Percentiles rank a stretch among this genome's conserved stretches.
Evolutionary conservation across 2,888 invertebrate genomes (phyloP).

Genomic region (Drosophila fungiperda): DNA sequence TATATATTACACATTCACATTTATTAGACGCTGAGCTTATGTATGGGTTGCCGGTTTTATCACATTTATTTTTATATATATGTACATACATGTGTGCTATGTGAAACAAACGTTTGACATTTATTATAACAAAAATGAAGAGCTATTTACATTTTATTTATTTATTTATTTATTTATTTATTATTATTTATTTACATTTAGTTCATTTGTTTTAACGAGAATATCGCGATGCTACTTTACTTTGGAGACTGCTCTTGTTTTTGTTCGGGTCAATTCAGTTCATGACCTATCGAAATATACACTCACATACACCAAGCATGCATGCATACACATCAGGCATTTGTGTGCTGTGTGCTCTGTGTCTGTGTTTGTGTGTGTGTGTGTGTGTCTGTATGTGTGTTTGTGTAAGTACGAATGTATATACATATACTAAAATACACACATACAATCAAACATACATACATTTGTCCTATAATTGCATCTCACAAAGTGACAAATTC

Average conservation of each 20-base stretch:
- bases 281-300: conserved; percentile 70
- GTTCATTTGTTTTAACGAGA: conserved; percentile 7
- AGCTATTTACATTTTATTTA: not conserved
- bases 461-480: conserved; percentile 21
- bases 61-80: conserved; percentile 13
- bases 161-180: not conserved
- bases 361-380: not conserved
- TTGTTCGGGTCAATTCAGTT: conserved; percentile 72
- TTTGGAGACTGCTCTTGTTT: conserved; percentile 27
- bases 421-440: not conserved
- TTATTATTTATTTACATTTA: not conserved
- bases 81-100: conserved; percentile 13
- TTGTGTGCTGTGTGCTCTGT: not conserved
- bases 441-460: not conserved
- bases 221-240: conserved; percentile 12
- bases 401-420: not conserved
- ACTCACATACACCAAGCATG: conserved; percentile 11
- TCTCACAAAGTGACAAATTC: conserved; percentile 8
- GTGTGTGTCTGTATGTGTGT: not conserved
- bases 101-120: not conserved
- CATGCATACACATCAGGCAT: conserved; percentile 10
- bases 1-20: conserved; percentile 8
- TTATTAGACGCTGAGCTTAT: conserved; percentile 8
- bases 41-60: conserved; percentile 14
- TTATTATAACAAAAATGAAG: not conserved